These are phyloP conservation scores for Tiaroga cobitis DNA, from an alignment of 2,797 vertebrate genomes.

Conservation along the genomic window DNA sequence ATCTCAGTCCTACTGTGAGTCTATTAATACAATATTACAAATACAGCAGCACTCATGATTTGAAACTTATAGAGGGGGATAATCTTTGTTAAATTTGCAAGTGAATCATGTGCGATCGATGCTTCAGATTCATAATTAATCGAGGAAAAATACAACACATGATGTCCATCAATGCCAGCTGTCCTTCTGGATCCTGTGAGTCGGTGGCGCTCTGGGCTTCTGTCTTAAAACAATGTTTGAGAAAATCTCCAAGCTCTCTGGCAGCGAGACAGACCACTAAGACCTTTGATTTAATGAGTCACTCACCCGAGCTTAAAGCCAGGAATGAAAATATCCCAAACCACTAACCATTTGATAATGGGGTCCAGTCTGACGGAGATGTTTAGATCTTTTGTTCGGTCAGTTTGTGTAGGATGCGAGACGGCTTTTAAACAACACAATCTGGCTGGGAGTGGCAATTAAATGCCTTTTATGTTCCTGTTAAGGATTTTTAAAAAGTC, in stretches of 20 bases:
- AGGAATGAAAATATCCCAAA: slow-evolving; percentile 58
- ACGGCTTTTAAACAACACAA: background rate
- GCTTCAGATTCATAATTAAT: background rate
- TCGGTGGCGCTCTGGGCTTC: slow-evolving; percentile 6
- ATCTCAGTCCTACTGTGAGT: too few species aligned
- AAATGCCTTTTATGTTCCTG: background rate
- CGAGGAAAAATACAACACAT: background rate
- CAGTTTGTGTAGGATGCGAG: background rate
- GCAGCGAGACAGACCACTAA: slow-evolving; percentile 40
- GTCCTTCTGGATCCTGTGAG: background rate
- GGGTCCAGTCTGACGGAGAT: slow-evolving; percentile 29
- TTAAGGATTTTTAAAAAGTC: background rate
- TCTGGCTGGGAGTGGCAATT: background rate
- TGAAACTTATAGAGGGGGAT: too few species aligned
- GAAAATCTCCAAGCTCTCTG: slow-evolving; percentile 44
- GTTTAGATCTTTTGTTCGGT: slow-evolving; percentile 49
- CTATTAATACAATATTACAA: too few species aligned
- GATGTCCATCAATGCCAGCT: background rate
- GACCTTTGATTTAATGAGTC: slow-evolving; percentile 65
- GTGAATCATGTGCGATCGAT: background rate
- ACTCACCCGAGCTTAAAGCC: slow-evolving; percentile 55
- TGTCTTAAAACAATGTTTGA: slow-evolving; percentile 43
- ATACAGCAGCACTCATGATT: too few species aligned
- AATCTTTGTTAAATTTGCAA: too few species aligned
- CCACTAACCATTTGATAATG: slow-evolving; percentile 51